Percentiles rank a stretch among this genome's conserved stretches.
Evolutionary conservation across 2,888 invertebrate species (phyloP).

Genomic region (Colletes collaris): DNA sequence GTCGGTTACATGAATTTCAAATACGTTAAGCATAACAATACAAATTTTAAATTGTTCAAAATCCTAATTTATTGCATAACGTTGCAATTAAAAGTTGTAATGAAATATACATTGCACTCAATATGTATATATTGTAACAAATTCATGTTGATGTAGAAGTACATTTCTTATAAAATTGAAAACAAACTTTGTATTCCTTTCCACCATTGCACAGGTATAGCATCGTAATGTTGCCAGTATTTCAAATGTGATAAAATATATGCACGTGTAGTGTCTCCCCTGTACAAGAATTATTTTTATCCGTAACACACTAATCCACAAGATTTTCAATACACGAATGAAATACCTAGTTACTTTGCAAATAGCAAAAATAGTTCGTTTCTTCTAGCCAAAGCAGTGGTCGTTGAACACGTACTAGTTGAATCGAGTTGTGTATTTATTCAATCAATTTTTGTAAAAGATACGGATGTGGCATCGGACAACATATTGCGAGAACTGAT

Average conservation of each 20-base stretch:
- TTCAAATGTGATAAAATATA: constrained; percentile 1
- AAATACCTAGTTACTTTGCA: background rate
- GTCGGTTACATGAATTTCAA: too few species aligned
- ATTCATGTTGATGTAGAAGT: too few species aligned
- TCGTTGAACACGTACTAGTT: constrained; percentile 1
- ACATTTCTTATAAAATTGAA: too few species aligned
- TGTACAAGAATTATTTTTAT: constrained; percentile 40
- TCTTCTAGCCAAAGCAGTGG: background rate
- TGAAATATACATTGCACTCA: background rate
- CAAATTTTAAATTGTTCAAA: too few species aligned
- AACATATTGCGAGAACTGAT: too few species aligned
- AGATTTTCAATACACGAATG: constrained; percentile 21
- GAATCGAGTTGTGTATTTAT: too few species aligned
- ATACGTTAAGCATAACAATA: too few species aligned
- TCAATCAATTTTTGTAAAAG: too few species aligned
- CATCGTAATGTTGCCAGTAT: constrained; percentile 22
- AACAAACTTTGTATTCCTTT: too few species aligned
- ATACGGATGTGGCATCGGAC: too few species aligned
- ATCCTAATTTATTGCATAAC: background rate
- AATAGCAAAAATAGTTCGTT: background rate
- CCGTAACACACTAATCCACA: background rate
- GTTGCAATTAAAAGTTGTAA: background rate
- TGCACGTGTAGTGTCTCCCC: constrained; percentile 44
- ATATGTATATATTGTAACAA: too few species aligned
- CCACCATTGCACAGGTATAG: background rate